Evolutionary conservation across 1,140 invertebrate species (phyloP), one percentile per base, ranked within the genome.

Genomic region (Bradynema listronoti): DNA sequence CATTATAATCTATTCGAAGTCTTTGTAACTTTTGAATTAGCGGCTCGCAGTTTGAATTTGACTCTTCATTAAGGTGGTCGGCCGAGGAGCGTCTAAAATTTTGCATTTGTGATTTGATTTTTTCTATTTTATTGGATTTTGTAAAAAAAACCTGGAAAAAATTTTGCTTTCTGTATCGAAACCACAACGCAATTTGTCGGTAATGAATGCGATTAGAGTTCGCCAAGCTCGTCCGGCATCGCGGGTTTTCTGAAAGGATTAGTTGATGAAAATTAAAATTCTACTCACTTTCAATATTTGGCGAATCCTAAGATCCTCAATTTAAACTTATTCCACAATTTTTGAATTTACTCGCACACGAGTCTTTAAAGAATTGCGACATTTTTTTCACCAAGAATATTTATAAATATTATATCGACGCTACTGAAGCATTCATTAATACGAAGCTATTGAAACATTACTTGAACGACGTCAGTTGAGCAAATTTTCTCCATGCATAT

Each of bases 401-500:
- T n/a, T n/a, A n/a, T n/a, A n/a, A n/a, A n/a, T n/a, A n/a, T n/a
- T n/a, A n/a, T n/a, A n/a, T n/a, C n/a, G n/a, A n/a, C n/a, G n/a
- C n/a, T n/a, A n/a, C n/a, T n/a, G n/a, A n/a, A n/a, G n/a, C n/a
- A n/a, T n/a, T n/a, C n/a, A n/a, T n/a, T n/a, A n/a, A n/a, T n/a
- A n/a, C n/a, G n/a, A n/a, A n/a, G n/a, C n/a, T n/a, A n/a, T n/a
- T n/a, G 7, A 47, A 50, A 54, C 22, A 50, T 71, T n/a, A 71
- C 69, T 53, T 73, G 59, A 19, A 78, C 66, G 11, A 53, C 54
- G 53, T 77, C 74, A 4, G 66, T 45, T 3, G 67, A 41, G 50
- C 75, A 77, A 34, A 77, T 63, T 33, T 71, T 71, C 45, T 78
- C 74, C 70, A 77, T 77, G 2, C 63, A 56, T 24, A 77, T 58